Conservation (phyloP, 1,140 invertebrate genomes). For the Rhizoglyphus robini region DNA sequence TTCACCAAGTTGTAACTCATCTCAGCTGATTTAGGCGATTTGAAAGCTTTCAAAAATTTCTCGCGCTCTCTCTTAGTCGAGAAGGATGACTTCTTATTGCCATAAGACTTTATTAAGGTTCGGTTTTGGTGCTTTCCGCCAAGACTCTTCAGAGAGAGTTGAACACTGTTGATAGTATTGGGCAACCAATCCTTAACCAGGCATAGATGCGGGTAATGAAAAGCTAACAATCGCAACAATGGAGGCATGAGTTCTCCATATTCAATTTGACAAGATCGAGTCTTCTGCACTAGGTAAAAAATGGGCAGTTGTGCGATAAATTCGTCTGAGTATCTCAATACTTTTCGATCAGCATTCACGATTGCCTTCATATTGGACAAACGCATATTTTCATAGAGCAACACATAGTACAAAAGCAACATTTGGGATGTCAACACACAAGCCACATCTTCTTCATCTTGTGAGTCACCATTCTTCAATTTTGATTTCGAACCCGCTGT, state of each 20-base stretch:
- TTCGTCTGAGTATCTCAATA: conserved; percentile 71
- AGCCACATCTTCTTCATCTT: background rate
- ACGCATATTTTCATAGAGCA: conserved; percentile 81
- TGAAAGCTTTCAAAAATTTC: background rate
- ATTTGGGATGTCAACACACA: conserved; percentile 66
- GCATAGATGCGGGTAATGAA: conserved; percentile 86
- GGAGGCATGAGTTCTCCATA: conserved; percentile 76
- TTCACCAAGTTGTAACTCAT: background rate
- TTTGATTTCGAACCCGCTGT: no score
- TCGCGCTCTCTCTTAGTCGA: background rate
- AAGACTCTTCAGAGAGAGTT: no score
- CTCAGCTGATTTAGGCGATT: background rate
- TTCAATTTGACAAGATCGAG: conserved; percentile 75
- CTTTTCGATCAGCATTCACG: conserved; percentile 47
- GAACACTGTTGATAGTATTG: no score
- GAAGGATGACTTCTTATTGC: background rate
- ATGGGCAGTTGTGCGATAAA: conserved; percentile 83
- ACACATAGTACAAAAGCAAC: conserved; percentile 74
- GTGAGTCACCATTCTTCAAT: background rate
- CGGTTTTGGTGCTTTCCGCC: no score
- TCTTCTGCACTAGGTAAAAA: conserved; percentile 70
- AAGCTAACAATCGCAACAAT: conserved; percentile 65
- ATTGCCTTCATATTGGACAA: conserved; percentile 60
- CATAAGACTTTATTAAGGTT: background rate
- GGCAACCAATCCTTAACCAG: conserved; percentile 83